Evolutionary conservation across 2,888 invertebrate genomes (phyloP).

Genomic region (Acleris literana): DNA sequence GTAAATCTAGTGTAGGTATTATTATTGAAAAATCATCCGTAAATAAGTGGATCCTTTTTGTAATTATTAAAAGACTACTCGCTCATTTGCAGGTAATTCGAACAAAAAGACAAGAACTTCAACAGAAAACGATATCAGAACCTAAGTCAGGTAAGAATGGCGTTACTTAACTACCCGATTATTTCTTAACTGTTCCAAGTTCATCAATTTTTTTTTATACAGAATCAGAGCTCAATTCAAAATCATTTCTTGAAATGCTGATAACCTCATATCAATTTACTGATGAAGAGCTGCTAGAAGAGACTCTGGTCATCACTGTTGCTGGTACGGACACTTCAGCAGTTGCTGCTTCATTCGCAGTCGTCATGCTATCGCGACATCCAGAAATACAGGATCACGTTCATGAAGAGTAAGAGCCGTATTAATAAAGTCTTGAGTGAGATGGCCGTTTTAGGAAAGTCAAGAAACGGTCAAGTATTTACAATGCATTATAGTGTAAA

Average conservation of each 20-base stretch:
- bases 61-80: background rate
- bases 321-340: slow-evolving; percentile 41
- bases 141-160: slow-evolving; percentile 5
- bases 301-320: slow-evolving; percentile 33
- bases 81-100: slow-evolving; percentile 21
- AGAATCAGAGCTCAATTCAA: background rate
- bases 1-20: background rate
- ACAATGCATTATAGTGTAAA: too few relatives aligned
- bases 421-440: background rate
- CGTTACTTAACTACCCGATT: too few relatives aligned
- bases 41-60: fast-evolving
- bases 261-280: slow-evolving; percentile 23
- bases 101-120: slow-evolving; percentile 13
- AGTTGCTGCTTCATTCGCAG: slow-evolving; percentile 28
- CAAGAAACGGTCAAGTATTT: too few relatives aligned
- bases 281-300: slow-evolving; percentile 35
- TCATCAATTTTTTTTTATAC: background rate
- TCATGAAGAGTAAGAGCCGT: slow-evolving; percentile 47
- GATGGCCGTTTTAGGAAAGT: too few relatives aligned
- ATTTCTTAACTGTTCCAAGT: too few relatives aligned
- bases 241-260: slow-evolving; percentile 36
- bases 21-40: too few relatives aligned
- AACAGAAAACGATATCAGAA: background rate
- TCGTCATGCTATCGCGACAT: slow-evolving; percentile 37
- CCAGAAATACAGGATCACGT: slow-evolving; percentile 42